Evolutionary conservation across 1,140 invertebrate genomes (phyloP), one percentile per base, ranked within the genome.

Genomic region (Scaptodrosophila lebanonensis): DNA sequence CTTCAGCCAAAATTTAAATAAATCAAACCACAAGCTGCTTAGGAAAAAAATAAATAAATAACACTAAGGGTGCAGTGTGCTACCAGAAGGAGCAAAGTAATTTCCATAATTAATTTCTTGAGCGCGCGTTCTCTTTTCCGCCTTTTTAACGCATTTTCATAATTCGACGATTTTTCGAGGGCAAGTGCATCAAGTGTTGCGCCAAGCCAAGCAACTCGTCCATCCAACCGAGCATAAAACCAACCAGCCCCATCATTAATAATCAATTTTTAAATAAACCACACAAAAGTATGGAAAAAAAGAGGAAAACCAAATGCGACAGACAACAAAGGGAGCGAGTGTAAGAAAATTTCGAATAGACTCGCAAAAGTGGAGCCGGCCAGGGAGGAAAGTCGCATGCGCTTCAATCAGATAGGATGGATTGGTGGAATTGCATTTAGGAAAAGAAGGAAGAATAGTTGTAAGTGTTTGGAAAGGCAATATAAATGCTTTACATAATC

Each of bases 61-160:
- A n/a, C 30, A 36, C 2, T 15, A 9, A 1, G 12, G 15, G 6
- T 13, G 9, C 12, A 27, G 27, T 29, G 29, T 9, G 15, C 2
- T 15, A 32, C 11, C 36, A 60, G 66, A 71, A 62, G 29, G 57
- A n/a, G 16, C 63, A 67, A 66, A 84, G 69, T 79, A 83, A 85
- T 85, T 85, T 85, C 72, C 77, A 85, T 85, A 85, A 85, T 85
- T 85, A 85, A 85, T 85, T 85, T 83, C 73, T 66, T 66, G 56
- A 60, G 65, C 69, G 47, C 60, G 60, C 63, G 66, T 69, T 66
- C 59, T 43, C 61, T 66, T 66, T 66, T 73, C 39, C 54, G 35
- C 38, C 50, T 44, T 36, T 64, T 66, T 69, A 59, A 45, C 57
- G 39, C 61, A 61, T 65, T 69, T 69, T 61, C 59, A 71, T 68